Conservation (phyloP, 2,888 invertebrate species). For the Drosophila mulleri region DNA sequence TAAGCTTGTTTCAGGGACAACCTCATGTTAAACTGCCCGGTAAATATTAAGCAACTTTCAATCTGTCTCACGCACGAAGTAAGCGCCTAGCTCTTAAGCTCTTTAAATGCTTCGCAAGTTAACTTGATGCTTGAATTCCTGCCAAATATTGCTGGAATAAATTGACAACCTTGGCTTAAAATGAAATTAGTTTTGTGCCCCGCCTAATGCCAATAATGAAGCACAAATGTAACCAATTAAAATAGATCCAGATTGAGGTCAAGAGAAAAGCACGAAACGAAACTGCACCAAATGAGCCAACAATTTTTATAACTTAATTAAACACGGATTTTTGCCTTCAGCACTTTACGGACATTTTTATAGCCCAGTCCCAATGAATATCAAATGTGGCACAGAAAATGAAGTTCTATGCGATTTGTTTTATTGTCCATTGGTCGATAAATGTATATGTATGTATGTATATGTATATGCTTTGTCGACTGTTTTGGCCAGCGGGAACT, state of each 20-base stretch:
- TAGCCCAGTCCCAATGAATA: slow-evolving; percentile 7
- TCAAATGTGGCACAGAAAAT: slow-evolving; percentile 45
- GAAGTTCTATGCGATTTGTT: slow-evolving; percentile 73
- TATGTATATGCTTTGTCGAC: slow-evolving; percentile 61
- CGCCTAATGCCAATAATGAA: slow-evolving; percentile 24
- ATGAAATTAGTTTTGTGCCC: slow-evolving; percentile 7
- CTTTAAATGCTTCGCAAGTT: background rate
- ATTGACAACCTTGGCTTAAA: background rate
- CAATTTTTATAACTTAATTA: slow-evolving; percentile 79
- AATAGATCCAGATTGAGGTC: slow-evolving; percentile 29
- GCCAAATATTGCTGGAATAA: background rate
- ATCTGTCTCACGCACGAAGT: background rate
- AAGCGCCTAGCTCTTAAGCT: background rate
- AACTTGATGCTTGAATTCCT: background rate
- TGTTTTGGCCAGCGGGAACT: slow-evolving; percentile 47
- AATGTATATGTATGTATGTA: slow-evolving; percentile 4
- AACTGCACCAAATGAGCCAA: slow-evolving; percentile 50
- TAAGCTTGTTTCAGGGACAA: background rate
- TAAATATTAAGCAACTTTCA: background rate
- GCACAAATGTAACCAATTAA: slow-evolving; percentile 43
- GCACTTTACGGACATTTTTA: slow-evolving; percentile 50
- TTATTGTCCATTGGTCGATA: slow-evolving; percentile 68
- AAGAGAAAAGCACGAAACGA: slow-evolving; percentile 6
- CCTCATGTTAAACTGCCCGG: background rate
- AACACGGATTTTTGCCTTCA: slow-evolving; percentile 70